Evolutionary conservation across 1,140 invertebrate species (phyloP).

Genomic region (Stratiolaelaps scimitus): DNA sequence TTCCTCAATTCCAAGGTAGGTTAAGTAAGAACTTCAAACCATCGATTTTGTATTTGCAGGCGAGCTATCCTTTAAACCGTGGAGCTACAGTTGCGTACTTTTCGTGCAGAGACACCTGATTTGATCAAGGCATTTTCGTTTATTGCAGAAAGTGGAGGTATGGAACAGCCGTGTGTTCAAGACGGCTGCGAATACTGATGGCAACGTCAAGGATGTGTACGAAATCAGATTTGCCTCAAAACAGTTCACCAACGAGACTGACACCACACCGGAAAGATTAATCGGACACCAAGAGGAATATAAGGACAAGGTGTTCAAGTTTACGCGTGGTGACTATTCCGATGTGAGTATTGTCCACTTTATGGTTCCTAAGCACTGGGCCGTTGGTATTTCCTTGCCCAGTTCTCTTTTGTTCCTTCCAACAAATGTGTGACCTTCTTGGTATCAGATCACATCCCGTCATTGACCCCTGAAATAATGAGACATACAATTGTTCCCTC

Average conservation of each 20-base stretch:
- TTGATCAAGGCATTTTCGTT: conserved; percentile 6
- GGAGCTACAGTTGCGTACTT: not conserved
- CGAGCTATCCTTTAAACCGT: no score
- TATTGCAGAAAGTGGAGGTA: conserved; percentile 54
- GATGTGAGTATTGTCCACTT: conserved; percentile 54
- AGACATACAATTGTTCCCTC: not conserved
- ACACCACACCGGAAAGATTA: conserved; percentile 46
- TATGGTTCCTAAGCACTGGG: no score
- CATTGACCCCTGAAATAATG: conserved; percentile 38
- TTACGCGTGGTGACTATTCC: conserved; percentile 75
- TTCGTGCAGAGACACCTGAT: conserved; percentile 22
- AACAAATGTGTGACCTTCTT: no score
- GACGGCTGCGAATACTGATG: conserved; percentile 43
- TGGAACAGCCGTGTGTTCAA: conserved; percentile 84
- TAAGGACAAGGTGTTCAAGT: conserved; percentile 55
- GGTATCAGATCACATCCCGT: no score
- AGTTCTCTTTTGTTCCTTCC: no score
- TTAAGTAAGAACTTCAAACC: conserved; percentile 30
- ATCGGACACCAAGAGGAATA: conserved; percentile 42
- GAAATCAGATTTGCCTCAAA: conserved; percentile 43
- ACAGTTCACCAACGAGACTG: conserved; percentile 53
- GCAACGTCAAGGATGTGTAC: conserved; percentile 42
- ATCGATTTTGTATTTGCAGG: conserved; percentile 20
- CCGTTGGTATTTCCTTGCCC: no score
- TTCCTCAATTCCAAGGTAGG: conserved; percentile 58